Evolutionary conservation across 2,113 vertebrate genomes (phyloP).

Genomic region (Saimiri boliviensis): DNA sequence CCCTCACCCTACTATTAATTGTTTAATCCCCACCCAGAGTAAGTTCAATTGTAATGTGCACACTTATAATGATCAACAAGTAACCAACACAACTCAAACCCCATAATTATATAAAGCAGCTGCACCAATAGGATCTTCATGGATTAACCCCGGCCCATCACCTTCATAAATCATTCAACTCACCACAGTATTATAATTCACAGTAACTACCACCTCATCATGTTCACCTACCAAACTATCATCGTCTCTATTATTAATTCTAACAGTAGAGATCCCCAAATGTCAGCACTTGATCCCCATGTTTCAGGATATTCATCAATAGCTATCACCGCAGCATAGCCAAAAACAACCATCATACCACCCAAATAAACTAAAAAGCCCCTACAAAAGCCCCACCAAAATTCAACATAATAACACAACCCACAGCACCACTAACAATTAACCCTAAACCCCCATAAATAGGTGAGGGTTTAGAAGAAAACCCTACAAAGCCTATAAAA

Average conservation of each 20-base stretch:
- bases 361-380: background rate
- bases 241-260: no score
- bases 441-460: no score
- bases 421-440: no score
- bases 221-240: background rate
- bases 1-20: no score
- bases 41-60: background rate
- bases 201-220: background rate
- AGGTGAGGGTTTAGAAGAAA: no score
- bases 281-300: no score
- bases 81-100: accelerated
- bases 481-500: no score
- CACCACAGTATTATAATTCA: no score
- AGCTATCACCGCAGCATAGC: no score
- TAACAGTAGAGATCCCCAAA: background rate
- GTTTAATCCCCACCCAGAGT: background rate
- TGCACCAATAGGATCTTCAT: background rate
- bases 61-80: background rate
- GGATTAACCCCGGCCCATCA: background rate
- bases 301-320: no score
- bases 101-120: background rate
- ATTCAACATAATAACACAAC: background rate
- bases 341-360: no score
- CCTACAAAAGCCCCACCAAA: background rate
- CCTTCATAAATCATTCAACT: background rate